Evolutionary conservation across 2,888 invertebrate genomes (phyloP).

Genomic region (Drosophila birchii): DNA sequence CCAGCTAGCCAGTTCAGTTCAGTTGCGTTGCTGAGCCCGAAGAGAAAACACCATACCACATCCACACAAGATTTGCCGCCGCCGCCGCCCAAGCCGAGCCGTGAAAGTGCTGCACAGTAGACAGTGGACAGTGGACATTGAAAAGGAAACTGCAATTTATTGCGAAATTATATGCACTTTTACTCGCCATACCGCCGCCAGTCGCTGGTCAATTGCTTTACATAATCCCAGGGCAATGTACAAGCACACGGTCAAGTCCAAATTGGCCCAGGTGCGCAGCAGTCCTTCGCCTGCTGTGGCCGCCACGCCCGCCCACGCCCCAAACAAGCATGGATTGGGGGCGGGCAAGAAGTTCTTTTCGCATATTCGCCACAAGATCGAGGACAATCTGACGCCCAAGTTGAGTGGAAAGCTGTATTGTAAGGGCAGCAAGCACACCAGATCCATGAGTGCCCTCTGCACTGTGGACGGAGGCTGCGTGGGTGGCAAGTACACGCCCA

Average conservation of each 20-base stretch:
- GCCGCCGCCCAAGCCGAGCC: slow-evolving; percentile 56
- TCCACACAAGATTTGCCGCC: slow-evolving; percentile 46
- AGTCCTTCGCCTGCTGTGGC: slow-evolving; percentile 33
- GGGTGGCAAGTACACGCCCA: slow-evolving; percentile 69
- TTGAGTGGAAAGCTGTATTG: slow-evolving; percentile 80
- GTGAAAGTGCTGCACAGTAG: slow-evolving; percentile 47
- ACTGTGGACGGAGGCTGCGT: slow-evolving; percentile 65
- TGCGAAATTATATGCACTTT: slow-evolving; percentile 68
- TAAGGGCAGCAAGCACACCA: slow-evolving; percentile 80
- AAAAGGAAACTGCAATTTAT: slow-evolving; percentile 65
- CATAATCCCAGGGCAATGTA: slow-evolving; percentile 65
- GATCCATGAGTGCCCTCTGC: slow-evolving; percentile 75
- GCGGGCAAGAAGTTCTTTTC: slow-evolving; percentile 79
- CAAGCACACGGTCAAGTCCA: slow-evolving; percentile 72
- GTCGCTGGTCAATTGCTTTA: slow-evolving; percentile 46
- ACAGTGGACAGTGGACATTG: slow-evolving; percentile 32
- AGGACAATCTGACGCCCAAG: slow-evolving; percentile 83
- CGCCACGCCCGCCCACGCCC: slow-evolving; percentile 30
- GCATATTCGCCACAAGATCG: slow-evolving; percentile 84
- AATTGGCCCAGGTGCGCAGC: slow-evolving; percentile 63
- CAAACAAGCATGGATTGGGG: slow-evolving; percentile 48
- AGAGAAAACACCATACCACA: slow-evolving; percentile 69
- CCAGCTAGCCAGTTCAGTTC: slow-evolving; percentile 59
- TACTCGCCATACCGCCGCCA: slow-evolving; percentile 53
- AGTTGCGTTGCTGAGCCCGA: slow-evolving; percentile 76